Conservation (phyloP, 2,797 vertebrate species). For the Oreochromis mossambicus region DNA sequence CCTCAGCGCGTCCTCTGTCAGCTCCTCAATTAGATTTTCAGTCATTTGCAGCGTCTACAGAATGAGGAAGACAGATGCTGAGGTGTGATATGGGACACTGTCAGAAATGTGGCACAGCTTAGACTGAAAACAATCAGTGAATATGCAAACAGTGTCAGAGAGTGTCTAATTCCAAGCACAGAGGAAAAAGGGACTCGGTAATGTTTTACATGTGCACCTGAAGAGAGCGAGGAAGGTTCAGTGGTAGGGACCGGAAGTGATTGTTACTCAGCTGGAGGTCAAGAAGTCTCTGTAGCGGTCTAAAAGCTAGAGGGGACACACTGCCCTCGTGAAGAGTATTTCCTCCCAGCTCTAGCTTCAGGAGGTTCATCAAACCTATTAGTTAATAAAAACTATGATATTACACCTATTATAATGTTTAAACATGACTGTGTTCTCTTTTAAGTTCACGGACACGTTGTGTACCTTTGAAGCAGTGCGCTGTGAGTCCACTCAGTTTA, state of each 20-base stretch:
- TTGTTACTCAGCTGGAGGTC: constrained; percentile 75
- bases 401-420: not conserved
- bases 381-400: not conserved
- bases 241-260: constrained; percentile 70
- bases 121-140: not conserved
- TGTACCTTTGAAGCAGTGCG: constrained; percentile 70
- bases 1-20: constrained; percentile 66
- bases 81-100: not conserved
- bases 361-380: constrained; percentile 73
- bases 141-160: fast-evolving
- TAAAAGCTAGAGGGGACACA: constrained; percentile 71
- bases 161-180: not conserved
- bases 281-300: constrained; percentile 66
- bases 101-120: not conserved
- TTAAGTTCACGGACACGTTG: not conserved
- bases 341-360: constrained; percentile 73
- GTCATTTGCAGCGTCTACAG: constrained; percentile 74
- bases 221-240: constrained; percentile 74
- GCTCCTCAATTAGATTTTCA: constrained; percentile 69
- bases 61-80: not conserved
- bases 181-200: not conserved
- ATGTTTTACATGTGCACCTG: constrained; percentile 62
- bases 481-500: constrained; percentile 60
- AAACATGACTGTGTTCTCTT: not conserved
- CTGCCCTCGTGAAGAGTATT: constrained; percentile 73